Base-by-base conservation (phyloP, 2,888 invertebrate species). In the Belgica antarctica region DNA sequence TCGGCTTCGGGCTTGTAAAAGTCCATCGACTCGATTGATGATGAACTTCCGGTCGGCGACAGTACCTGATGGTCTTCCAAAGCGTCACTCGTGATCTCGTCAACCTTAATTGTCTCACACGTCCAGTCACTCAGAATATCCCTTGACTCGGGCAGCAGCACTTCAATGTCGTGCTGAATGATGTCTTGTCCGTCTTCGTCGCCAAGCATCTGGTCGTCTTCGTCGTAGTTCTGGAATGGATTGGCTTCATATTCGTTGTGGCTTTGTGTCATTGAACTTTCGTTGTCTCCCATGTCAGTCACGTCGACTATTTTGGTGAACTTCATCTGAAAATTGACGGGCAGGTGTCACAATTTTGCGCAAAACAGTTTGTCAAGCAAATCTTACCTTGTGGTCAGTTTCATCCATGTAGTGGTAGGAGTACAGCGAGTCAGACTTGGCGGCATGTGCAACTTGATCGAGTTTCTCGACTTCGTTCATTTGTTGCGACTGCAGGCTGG, bases 351-450 rank as follows among this genome's bases (percentile, higher is more conserved):
- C 4, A 31, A 7, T 31, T 7, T 31, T 34, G 34, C 12, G 7
- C n/a, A 59, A 63, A 69, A 10, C 8, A 61, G 12, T 59, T 66
- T 34, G 25, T 65, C 36, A 52, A n/a, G n/a, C n/a, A n/a, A n/a
- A 62, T 27, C 31, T 70, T 41, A 61, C 70, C 25, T 70, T 89
- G 83, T 91, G 89, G 79, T 92, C 91, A 75, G 92, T 87, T 74
- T 89, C 88, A 78, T 94, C 94, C 77, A 91, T 86, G 78, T 94
- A 96, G 81, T 95, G 94, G 81, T 92, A 95, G 0, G 94, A 90
- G 83, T 95, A 90, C 17, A 80, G 17, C 7, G 93, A 90, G 74
- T 96, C 95, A 76, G 94, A 92, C 57, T 89, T 83, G 68, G 94
- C 92, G 74, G 90, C 91, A 80, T 86, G 85, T 62, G 87, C 81